Evolutionary conservation across 2,888 invertebrate genomes (phyloP).

Genomic region (Agriopis leucophaearia): DNA sequence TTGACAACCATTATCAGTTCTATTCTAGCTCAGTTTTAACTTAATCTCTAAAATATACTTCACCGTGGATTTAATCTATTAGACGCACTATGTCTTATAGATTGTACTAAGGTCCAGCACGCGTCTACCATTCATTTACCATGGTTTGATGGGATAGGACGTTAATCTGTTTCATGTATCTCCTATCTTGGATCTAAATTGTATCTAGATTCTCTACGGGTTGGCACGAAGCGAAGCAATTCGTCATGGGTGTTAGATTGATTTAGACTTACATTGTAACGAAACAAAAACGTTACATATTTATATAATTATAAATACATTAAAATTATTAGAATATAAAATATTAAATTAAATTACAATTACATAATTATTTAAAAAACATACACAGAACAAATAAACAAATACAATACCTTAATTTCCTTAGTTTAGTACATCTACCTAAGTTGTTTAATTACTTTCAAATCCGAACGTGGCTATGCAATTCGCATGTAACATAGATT

Average conservation of each 20-base stretch:
- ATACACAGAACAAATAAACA: no score
- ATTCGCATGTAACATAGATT: no score
- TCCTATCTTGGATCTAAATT: constrained; percentile 42
- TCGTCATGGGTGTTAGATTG: constrained; percentile 45
- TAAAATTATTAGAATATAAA: no score
- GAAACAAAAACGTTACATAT: no score
- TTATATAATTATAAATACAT: no score
- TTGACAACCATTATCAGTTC: not conserved
- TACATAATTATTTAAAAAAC: no score
- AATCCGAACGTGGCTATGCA: no score
- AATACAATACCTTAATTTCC: no score
- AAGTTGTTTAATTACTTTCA: no score
- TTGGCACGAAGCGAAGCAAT: constrained; percentile 53
- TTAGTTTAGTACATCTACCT: no score
- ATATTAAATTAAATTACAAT: no score
- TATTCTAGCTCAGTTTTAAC: not conserved
- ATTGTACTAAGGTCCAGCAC: constrained; percentile 50
- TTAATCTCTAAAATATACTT: constrained; percentile 27
- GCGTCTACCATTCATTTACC: constrained; percentile 39
- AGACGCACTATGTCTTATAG: constrained; percentile 37
- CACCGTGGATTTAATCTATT: constrained; percentile 18
- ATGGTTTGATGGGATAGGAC: constrained; percentile 49
- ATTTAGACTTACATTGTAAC: constrained; percentile 14
- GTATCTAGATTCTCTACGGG: constrained; percentile 39
- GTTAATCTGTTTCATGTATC: constrained; percentile 49